These are phyloP conservation scores for Scyliorhinus canicula DNA, from an alignment of 2,797 vertebrate genomes.

Conservation along the genomic window DNA sequence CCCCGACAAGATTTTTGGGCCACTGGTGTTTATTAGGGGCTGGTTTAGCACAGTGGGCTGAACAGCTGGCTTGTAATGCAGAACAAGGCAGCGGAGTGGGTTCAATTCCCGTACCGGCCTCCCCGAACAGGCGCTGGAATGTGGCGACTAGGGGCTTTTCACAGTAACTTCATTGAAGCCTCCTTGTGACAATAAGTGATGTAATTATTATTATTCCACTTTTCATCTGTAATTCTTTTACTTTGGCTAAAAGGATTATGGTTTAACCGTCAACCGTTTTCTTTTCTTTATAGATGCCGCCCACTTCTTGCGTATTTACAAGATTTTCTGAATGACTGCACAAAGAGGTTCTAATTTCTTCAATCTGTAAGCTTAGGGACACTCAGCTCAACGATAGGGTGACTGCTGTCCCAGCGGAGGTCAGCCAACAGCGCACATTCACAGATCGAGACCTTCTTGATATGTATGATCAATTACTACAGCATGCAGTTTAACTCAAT, in stretches of 20 bases:
- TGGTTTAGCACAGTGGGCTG: too few relatives aligned
- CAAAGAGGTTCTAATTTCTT: neutral
- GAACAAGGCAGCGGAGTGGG: too few relatives aligned
- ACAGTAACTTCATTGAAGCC: too few relatives aligned
- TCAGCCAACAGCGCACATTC: neutral
- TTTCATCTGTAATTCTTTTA: neutral
- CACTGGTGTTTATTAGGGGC: too few relatives aligned
- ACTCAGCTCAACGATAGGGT: neutral
- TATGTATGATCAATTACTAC: neutral
- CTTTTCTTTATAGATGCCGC: neutral
- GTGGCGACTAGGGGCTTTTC: too few relatives aligned
- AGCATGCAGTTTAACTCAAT: neutral
- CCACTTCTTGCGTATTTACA: neutral
- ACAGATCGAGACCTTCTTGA: neutral
- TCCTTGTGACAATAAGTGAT: too few relatives aligned
- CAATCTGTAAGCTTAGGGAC: neutral
- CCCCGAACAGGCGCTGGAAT: too few relatives aligned
- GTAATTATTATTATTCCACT: too few relatives aligned
- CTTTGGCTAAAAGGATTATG: neutral
- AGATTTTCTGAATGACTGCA: neutral
- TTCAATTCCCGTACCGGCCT: too few relatives aligned
- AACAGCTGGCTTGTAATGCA: too few relatives aligned
- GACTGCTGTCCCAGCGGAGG: neutral
- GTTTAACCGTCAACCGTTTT: neutral
- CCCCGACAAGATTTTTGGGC: too few relatives aligned